Base-by-base conservation (phyloP, 2,888 invertebrate species). In the Phorcus lineatus region DNA sequence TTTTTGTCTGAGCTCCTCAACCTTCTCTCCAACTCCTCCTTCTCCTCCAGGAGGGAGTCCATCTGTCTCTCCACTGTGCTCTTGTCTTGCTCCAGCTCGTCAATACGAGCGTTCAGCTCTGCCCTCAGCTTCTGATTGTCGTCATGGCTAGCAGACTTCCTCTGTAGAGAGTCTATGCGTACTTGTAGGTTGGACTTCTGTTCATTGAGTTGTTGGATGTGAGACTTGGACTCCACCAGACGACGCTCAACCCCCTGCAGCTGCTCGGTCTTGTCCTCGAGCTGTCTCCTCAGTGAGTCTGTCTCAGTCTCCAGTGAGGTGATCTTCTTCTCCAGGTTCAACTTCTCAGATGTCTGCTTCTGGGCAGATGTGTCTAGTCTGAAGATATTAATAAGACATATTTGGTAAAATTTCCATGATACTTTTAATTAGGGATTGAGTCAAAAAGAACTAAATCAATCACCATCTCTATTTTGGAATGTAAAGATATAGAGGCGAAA, bases 1-100 rank as follows among this genome's bases (percentile, higher is more conserved):
- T 77, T 53, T 74, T 84, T 82, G 57, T 83, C 80, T 16, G 79
- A 52, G 6, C 80, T 80, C 11, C 79, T 55, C 95, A 87, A 19
- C 70, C 83, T 79, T 79, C 86, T 83, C 54, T 87, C 86, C 24
- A 85, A 67, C 40, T 62, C 76, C 62, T 82, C 82, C 55, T 85
- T 82, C 76, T 85, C 83, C 19, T 84, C 76, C 1, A 67, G 22
- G 24, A 78, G 74, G 0, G 74, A 57, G 36, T 82, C 79, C 7
- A 83, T 36, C 17, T 80, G 76, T 4, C 74, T 77, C 36, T 85
- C 82, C 19, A 85, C 53, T 1, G 84, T 82, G 28, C 70, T 75
- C 6, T 84, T 85, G 62, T 83, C 78, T 22, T 82, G 83, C 76
- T 82, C 75, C 22, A 85, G 75, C 7, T 78, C 47, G 36, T 70